Conservation (phyloP, 2,113 vertebrate species). For the Daphoenositta chrysoptera region DNA sequence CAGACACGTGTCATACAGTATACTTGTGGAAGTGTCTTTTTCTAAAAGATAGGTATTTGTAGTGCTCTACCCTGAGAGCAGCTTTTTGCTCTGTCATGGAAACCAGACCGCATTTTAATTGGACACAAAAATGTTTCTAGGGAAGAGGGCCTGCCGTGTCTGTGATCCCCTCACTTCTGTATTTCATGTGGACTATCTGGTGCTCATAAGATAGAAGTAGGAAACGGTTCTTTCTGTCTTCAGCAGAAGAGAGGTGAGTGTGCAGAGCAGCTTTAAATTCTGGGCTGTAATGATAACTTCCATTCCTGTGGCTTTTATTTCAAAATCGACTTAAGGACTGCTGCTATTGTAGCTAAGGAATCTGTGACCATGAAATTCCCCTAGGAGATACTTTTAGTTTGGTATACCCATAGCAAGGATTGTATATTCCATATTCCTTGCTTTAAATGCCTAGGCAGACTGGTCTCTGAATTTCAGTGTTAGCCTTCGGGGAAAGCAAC, state of each 20-base stretch:
- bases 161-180: not conserved
- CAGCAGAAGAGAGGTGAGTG: not conserved
- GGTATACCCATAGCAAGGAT: not conserved
- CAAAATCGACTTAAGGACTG: not conserved
- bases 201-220: not conserved
- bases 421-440: not conserved
- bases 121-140: not conserved
- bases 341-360: not conserved
- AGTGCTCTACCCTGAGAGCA: not conserved
- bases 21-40: not conserved
- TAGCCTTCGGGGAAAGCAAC: not conserved
- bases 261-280: not conserved
- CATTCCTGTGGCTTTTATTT: not conserved
- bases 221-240: not conserved
- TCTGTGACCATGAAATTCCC: not conserved
- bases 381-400: not conserved
- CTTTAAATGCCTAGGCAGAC: not conserved
- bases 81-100: not conserved
- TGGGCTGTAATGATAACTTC: not conserved
- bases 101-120: not conserved
- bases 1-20: fast-evolving
- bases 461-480: not conserved
- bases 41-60: not conserved
- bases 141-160: not conserved
- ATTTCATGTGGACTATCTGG: not conserved